These are phyloP conservation scores for Triplophysa siluroides DNA, from an alignment of 2,113 vertebrate species.

Conservation along the genomic window DNA sequence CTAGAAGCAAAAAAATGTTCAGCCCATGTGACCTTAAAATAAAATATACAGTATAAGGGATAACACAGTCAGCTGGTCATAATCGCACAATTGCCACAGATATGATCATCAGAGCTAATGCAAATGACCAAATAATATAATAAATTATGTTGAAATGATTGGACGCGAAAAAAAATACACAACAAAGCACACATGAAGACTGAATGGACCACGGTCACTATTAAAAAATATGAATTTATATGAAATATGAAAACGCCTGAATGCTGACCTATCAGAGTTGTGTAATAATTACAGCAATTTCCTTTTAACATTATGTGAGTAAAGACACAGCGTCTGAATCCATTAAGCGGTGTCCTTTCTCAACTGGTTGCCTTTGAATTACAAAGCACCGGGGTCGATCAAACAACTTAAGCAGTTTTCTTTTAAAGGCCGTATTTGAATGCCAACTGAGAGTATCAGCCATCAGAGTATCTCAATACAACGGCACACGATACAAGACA, in stretches of 20 bases:
- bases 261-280: too few relatives aligned
- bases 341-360: not conserved
- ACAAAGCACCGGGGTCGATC: constrained; percentile 17
- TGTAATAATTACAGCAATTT: not conserved
- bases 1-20: too few relatives aligned
- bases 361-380: not conserved
- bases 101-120: too few relatives aligned
- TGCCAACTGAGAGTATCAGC: constrained; percentile 10
- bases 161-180: too few relatives aligned
- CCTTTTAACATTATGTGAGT: not conserved
- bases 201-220: not conserved
- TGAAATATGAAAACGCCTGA: too few relatives aligned
- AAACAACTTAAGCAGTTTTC: constrained; percentile 19
- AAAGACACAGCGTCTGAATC: not conserved
- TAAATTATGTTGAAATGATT: too few relatives aligned
- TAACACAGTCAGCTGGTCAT: too few relatives aligned
- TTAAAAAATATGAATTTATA: too few relatives aligned
- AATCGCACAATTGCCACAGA: too few relatives aligned
- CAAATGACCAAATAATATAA: too few relatives aligned
- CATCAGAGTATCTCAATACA: not conserved
- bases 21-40: too few relatives aligned
- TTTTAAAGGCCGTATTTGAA: constrained; percentile 27
- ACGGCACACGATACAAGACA: not conserved
- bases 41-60: too few relatives aligned
- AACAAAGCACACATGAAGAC: not conserved